Base-by-base conservation (phyloP, 2,113 vertebrate species). In the Anarhynchus alexandrinus region DNA sequence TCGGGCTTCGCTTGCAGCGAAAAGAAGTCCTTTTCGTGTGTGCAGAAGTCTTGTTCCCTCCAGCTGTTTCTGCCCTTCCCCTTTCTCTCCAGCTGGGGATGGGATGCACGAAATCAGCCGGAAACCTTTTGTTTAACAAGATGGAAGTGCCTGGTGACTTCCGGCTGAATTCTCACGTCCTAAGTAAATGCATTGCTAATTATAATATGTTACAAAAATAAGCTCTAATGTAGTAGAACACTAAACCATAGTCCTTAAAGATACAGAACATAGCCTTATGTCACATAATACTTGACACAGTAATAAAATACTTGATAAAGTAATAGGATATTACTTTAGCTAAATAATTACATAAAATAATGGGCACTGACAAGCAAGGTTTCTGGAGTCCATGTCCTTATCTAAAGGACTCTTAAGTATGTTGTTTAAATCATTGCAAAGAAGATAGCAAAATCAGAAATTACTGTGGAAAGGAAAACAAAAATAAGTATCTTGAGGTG, bases 21-120 rank as follows among this genome's bases (percentile, higher is more conserved):
- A 69, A 76, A 66, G 30, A 49, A 76, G 38, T 65, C 0, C 0
- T 79, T 86, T n/a, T 67, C 0, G 0, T 0, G 0, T 1, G 0
- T 49, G 36, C 21, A 9, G 47, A 77, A 62, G 67, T 19, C n/a
- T 57, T 52, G 10, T 69, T 83, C 47, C 66, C 38, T 82, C 14
- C 10, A 59, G 55, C 22, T 74, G 32, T 64, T 93, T 38, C n/a
- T 78, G 51, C n/a, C n/a, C 38, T 88, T 94, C 51, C 26, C 32
- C 43, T 42, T 91, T 45, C 16, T 90, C 42, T 81, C n/a, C 30
- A 79, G 15, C 29, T 71, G 38, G 57, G 27, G 6, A 59, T 22
- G 20, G 17, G 82, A 62, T 67, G 43, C 29, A 8, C 67, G 26
- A 61, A 84, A 64, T 82, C 65, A 94, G 29, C 34, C 2, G 3